phyloP scores from a whole-genome alignment of 2,797 vertebrate genomes.

The Strix occidentalis region DNA sequence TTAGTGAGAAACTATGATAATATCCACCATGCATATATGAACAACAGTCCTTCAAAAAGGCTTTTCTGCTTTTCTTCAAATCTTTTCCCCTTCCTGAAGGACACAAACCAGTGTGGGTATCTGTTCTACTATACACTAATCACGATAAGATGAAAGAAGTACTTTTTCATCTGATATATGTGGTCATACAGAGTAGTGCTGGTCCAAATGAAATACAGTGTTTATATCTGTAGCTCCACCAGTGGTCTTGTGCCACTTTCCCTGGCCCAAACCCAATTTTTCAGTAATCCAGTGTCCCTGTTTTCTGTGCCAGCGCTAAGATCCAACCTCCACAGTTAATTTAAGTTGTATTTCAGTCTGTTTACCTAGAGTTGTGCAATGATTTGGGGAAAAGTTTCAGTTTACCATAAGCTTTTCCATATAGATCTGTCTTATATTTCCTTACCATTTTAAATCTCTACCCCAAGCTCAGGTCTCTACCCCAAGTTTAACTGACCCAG shows the following conservation, averaged over 20 bases:
- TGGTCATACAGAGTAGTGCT: background rate
- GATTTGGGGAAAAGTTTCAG: background rate
- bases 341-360: background rate
- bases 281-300: accelerated
- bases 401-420: background rate
- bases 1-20: background rate
- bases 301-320: background rate
- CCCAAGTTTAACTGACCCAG: background rate
- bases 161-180: background rate
- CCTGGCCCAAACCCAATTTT: background rate
- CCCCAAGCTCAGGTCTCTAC: background rate
- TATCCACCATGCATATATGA: accelerated
- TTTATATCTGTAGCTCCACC: background rate
- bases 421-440: background rate
- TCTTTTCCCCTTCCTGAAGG: background rate
- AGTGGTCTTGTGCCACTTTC: background rate
- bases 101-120: accelerated
- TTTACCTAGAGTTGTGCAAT: background rate
- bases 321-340: background rate
- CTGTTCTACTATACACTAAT: accelerated
- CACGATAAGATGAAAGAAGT: background rate
- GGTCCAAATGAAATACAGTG: background rate
- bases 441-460: background rate
- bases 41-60: background rate
- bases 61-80: background rate